phyloP scores from a whole-genome alignment of 2,113 vertebrate genomes.

The Isurus oxyrinchus region DNA sequence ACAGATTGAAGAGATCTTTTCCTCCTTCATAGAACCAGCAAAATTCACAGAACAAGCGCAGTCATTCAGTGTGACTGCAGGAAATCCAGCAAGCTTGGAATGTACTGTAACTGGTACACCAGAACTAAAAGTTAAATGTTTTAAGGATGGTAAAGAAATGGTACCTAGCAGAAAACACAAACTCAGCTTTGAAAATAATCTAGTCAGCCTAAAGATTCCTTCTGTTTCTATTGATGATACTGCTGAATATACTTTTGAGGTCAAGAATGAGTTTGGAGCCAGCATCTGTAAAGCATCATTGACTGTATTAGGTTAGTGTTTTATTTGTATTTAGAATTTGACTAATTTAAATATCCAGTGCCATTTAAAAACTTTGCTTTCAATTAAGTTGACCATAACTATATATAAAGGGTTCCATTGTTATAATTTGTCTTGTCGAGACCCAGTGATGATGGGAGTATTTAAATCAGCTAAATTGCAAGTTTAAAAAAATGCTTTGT shows the following conservation, averaged over 20 bases:
- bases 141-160: slow-evolving; percentile 81
- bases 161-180: slow-evolving; percentile 84
- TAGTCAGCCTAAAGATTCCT: slow-evolving; percentile 84
- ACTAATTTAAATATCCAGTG: not conserved
- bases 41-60: slow-evolving; percentile 84
- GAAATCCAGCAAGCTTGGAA: slow-evolving; percentile 86
- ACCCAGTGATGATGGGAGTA: not conserved
- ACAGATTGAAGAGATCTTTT: not conserved
- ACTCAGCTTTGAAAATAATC: slow-evolving; percentile 81
- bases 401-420: not conserved
- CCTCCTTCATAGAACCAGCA: slow-evolving; percentile 70
- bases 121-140: slow-evolving; percentile 87
- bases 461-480: not conserved
- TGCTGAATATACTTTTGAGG: slow-evolving; percentile 85
- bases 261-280: slow-evolving; percentile 85
- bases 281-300: slow-evolving; percentile 78
- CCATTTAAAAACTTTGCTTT: not conserved
- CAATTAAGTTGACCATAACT: not conserved
- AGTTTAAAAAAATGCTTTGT: not conserved
- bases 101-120: slow-evolving; percentile 87
- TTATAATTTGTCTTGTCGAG: not conserved
- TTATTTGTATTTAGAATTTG: not conserved
- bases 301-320: slow-evolving; percentile 82
- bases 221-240: slow-evolving; percentile 80
- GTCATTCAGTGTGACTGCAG: slow-evolving; percentile 78